Evolutionary conservation across 2,888 invertebrate species (phyloP).

Genomic region (Iselma pallidipennis): DNA sequence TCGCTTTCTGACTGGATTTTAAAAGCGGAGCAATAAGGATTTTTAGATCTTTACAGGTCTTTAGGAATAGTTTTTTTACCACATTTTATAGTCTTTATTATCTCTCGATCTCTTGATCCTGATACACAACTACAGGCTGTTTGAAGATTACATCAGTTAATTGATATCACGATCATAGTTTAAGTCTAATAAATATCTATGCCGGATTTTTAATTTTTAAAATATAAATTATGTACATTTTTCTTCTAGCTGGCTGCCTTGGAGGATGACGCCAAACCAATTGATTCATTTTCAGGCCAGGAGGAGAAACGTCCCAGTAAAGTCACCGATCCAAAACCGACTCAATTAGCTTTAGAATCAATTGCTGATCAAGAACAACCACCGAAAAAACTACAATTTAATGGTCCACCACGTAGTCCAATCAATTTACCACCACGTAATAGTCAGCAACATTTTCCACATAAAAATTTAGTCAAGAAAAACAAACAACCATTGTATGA

Average conservation of each 20-base stretch:
- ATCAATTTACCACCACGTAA: conserved; percentile 52
- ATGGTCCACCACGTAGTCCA: conserved; percentile 48
- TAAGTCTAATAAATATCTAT: no score
- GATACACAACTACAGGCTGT: no score
- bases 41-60: no score
- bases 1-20: neutral
- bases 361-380: conserved; percentile 63
- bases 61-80: no score
- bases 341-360: conserved; percentile 75
- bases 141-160: no score
- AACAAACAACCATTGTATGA: conserved; percentile 52
- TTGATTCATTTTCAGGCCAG: conserved; percentile 63
- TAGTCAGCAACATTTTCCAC: conserved; percentile 50
- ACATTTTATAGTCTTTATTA: no score
- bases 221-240: conserved; percentile 3
- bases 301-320: conserved; percentile 62
- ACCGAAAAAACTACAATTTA: conserved; percentile 58
- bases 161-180: no score
- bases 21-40: neutral
- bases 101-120: no score
- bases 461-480: conserved; percentile 62
- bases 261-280: conserved; percentile 66
- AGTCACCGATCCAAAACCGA: conserved; percentile 65
- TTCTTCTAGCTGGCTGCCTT: conserved; percentile 44
- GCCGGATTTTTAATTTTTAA: neutral